Percentiles rank a stretch among this genome's conserved stretches.
phyloP scores from a whole-genome alignment of 2,113 vertebrate genomes.

The Aptenodytes patagonicus region DNA sequence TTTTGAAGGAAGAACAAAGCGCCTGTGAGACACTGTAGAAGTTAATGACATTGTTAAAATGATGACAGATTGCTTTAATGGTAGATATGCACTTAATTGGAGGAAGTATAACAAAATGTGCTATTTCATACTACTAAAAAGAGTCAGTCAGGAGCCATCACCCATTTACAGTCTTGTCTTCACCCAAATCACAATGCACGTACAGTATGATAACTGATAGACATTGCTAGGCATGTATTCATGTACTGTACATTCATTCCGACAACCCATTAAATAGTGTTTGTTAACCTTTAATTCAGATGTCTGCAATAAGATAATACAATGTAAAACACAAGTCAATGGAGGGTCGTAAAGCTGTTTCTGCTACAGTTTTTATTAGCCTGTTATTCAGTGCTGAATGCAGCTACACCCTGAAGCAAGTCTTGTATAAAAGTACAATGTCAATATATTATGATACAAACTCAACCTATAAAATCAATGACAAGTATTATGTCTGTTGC shows the following conservation, averaged over 20 bases:
- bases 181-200: slow-evolving; percentile 50
- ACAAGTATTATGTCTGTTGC: slow-evolving; percentile 71
- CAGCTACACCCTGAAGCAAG: slow-evolving; percentile 73
- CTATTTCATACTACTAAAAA: slow-evolving; percentile 69
- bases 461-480: slow-evolving; percentile 77
- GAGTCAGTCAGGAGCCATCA: slow-evolving; percentile 70
- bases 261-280: slow-evolving; percentile 75
- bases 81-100: slow-evolving; percentile 73
- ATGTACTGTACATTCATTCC: slow-evolving; percentile 67
- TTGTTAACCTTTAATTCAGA: slow-evolving; percentile 83
- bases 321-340: slow-evolving; percentile 79
- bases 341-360: slow-evolving; percentile 77
- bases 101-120: slow-evolving; percentile 73
- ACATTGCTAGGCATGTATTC: slow-evolving; percentile 64
- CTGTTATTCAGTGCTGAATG: slow-evolving; percentile 70
- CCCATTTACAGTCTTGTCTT: slow-evolving; percentile 57
- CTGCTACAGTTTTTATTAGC: slow-evolving; percentile 78
- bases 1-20: slow-evolving; percentile 75
- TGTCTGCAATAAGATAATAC: slow-evolving; percentile 77
- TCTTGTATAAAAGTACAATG: slow-evolving; percentile 66
- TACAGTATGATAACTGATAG: slow-evolving; percentile 51
- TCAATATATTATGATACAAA: slow-evolving; percentile 77
- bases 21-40: slow-evolving; percentile 60
- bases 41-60: slow-evolving; percentile 75
- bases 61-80: slow-evolving; percentile 76